Evolutionary conservation across 37 sponge, comb jelly and placozoan genomes (phyloP).

Genomic region (Halisarca cf. caerulea): DNA sequence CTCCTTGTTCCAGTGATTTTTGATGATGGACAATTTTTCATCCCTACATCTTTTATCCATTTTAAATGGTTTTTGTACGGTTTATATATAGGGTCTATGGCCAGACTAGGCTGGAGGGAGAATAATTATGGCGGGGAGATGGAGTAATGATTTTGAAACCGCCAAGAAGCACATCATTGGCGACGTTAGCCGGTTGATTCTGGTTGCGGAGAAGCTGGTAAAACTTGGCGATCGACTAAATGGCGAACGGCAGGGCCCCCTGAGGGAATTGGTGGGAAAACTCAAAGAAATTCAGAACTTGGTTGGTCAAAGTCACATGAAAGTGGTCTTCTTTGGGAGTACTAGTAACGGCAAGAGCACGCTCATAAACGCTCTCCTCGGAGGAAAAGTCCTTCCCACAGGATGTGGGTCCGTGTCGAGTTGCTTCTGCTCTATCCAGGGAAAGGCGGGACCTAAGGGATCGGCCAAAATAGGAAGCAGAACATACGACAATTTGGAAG

Average conservation of each 20-base stretch:
- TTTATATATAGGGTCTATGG: too few species aligned
- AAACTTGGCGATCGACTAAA: background rate
- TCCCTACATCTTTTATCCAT: too few species aligned
- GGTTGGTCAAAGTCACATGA: slow-evolving; percentile 81
- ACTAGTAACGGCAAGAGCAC: slow-evolving; percentile 98
- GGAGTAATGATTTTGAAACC: background rate
- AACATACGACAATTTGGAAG: slow-evolving; percentile 29
- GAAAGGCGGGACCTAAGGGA: slow-evolving; percentile 47
- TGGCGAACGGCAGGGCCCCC: background rate
- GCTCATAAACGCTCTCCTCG: slow-evolving; percentile 93
- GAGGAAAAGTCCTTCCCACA: slow-evolving; percentile 81
- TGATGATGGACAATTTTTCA: too few species aligned
- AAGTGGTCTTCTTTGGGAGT: slow-evolving; percentile 96
- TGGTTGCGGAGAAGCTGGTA: background rate
- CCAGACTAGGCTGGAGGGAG: too few species aligned
- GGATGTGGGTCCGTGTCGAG: slow-evolving; percentile 95
- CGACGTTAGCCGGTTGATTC: background rate
- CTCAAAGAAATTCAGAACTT: slow-evolving; percentile 67
- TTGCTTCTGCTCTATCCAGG: slow-evolving; percentile 85
- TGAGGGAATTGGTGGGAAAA: slow-evolving; percentile 28
- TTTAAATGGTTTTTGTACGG: too few species aligned
- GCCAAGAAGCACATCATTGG: background rate
- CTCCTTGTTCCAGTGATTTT: too few species aligned
- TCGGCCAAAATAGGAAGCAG: slow-evolving; percentile 45
- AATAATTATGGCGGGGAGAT: too few species aligned